Conservation (phyloP, 2,888 invertebrate genomes). For the Geophilus truncorum region DNA sequence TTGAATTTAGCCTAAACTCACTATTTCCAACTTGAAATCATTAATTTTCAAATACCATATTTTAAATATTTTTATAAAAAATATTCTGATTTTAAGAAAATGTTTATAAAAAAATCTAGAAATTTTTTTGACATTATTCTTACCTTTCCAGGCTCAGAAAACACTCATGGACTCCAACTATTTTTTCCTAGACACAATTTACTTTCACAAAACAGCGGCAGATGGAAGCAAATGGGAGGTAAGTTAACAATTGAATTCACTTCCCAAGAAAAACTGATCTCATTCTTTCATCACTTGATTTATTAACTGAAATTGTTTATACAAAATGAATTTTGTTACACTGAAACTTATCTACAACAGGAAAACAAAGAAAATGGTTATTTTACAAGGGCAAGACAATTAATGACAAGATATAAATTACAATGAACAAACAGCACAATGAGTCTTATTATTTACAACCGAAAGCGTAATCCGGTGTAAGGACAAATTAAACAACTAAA, state of each 20-base stretch:
- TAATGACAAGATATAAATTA: background rate
- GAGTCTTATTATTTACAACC: background rate
- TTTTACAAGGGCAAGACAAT: background rate
- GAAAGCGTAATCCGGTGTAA: background rate
- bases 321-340: background rate
- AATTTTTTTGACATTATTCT: too few relatives aligned
- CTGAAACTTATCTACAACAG: background rate
- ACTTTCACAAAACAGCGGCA: slow-evolving; percentile 64
- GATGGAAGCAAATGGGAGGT: slow-evolving; percentile 58
- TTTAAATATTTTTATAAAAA: background rate
- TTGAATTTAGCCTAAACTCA: too few relatives aligned
- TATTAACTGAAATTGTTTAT: too few relatives aligned
- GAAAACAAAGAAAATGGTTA: background rate
- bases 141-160: slow-evolving; percentile 48
- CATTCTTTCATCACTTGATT: too few relatives aligned
- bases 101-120: too few relatives aligned
- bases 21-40: too few relatives aligned
- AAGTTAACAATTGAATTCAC: background rate
- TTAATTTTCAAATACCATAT: too few relatives aligned
- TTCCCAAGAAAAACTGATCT: too few relatives aligned
- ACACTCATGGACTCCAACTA: slow-evolving; percentile 57
- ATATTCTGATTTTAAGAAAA: too few relatives aligned
- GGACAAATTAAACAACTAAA: background rate
- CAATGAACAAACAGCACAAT: background rate
- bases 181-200: slow-evolving; percentile 64